These are phyloP conservation scores for Rhinatrema bivittatum DNA, from an alignment of 2,797 vertebrate genomes.

Conservation along the genomic window DNA sequence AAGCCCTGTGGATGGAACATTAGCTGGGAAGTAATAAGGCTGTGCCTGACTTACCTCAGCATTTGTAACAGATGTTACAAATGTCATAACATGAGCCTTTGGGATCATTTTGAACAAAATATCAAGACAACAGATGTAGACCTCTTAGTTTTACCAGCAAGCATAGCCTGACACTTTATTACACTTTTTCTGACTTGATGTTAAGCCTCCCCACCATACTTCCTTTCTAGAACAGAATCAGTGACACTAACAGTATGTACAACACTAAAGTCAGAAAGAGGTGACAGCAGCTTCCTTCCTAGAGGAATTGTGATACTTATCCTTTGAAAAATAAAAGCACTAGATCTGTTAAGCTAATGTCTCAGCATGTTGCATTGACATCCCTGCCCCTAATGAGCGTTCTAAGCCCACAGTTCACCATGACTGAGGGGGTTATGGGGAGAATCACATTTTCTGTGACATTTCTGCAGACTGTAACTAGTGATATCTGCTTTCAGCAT, in stretches of 20 bases:
- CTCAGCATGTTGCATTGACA: not conserved
- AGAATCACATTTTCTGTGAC: no score
- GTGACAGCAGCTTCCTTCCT: slow-evolving; percentile 1
- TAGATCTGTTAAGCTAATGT: not conserved
- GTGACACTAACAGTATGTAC: slow-evolving; percentile 13
- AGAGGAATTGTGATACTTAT: slow-evolving; percentile 18
- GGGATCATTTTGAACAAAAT: slow-evolving; percentile 31
- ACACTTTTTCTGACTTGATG: slow-evolving; percentile 26
- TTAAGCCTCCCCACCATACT: slow-evolving; percentile 24
- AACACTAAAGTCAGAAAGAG: slow-evolving; percentile 4
- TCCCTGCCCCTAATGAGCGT: not conserved
- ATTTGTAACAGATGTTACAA: slow-evolving; percentile 54
- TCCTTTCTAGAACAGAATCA: slow-evolving; percentile 14
- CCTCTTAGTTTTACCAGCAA: slow-evolving; percentile 37
- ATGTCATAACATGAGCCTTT: slow-evolving; percentile 53
- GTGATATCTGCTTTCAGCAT: no score
- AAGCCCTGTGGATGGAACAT: slow-evolving; percentile 39
- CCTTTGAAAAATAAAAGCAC: slow-evolving; percentile 18
- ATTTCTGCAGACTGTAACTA: no score
- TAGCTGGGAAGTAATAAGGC: slow-evolving; percentile 51
- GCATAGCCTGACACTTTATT: slow-evolving; percentile 33
- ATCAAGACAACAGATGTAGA: slow-evolving; percentile 39
- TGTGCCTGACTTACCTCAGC: slow-evolving; percentile 49
- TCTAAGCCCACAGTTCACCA: not conserved
- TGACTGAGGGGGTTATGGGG: not conserved